These are phyloP conservation scores for Coccyzus lansbergi DNA, from an alignment of 2,797 vertebrate genomes.

Conservation along the genomic window DNA sequence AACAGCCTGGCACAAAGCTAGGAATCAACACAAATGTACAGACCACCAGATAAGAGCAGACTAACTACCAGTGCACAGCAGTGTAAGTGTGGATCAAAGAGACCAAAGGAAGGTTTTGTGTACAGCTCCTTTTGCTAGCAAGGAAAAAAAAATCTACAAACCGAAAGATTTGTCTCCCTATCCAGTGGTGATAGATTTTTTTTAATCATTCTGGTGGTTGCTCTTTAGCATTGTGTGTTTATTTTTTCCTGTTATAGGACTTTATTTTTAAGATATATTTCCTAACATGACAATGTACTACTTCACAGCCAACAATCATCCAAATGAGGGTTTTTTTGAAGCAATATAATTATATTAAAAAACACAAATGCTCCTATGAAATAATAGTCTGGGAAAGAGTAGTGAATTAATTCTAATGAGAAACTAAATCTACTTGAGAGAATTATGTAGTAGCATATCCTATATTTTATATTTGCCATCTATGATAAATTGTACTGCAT, in stretches of 20 bases:
- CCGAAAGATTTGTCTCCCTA: not conserved
- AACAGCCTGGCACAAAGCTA: not conserved
- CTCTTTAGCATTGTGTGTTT: not conserved
- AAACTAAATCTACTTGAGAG: not conserved
- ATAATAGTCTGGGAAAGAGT: not conserved
- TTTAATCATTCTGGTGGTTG: not conserved
- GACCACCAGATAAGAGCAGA: not conserved
- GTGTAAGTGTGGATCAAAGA: not conserved
- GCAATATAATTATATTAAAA: not conserved
- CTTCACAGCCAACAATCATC: not conserved
- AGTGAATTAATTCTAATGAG: not conserved
- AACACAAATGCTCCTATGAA: not conserved
- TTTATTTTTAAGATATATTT: not conserved
- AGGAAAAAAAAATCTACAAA: not conserved
- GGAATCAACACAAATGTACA: fast-evolving
- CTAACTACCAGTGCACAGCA: fast-evolving
- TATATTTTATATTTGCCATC: not conserved
- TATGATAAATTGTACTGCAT: not conserved
- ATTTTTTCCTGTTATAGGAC: not conserved
- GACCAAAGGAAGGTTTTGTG: not conserved
- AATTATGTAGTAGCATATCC: not conserved
- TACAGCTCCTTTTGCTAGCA: not conserved
- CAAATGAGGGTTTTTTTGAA: not conserved
- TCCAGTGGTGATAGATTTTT: not conserved
- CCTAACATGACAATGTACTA: not conserved